Percentiles rank a stretch among this genome's conserved stretches.
These are phyloP conservation scores for Drosophila suzukii DNA, from an alignment of 1,140 invertebrate species.

Conservation along the genomic window DNA sequence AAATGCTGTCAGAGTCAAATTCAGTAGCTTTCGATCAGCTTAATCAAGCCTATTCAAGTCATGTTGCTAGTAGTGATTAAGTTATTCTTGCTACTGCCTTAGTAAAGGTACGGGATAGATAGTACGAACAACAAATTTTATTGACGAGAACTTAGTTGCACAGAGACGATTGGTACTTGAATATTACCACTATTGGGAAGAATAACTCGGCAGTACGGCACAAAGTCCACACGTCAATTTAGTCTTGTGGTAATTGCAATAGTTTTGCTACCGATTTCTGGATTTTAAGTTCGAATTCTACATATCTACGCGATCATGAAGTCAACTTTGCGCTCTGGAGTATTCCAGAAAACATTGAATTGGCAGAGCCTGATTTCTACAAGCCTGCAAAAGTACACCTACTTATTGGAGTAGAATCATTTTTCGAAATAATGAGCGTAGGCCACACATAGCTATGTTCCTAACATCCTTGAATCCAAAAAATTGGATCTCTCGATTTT, in stretches of 20 bases:
- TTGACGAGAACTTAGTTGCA: background rate
- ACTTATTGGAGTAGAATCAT: background rate
- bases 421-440: constrained; percentile 2
- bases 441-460: background rate
- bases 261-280: background rate
- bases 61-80: too few relatives aligned
- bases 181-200: background rate
- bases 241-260: too few relatives aligned
- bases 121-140: too few relatives aligned
- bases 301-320: constrained; percentile 2
- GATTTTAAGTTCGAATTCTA: background rate
- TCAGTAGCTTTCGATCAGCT: too few relatives aligned
- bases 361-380: too few relatives aligned
- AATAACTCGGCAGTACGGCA: too few relatives aligned
- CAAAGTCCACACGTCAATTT: background rate
- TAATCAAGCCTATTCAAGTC: too few relatives aligned
- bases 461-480: constrained; percentile 2
- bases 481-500: constrained; percentile 8
- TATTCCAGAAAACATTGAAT: too few relatives aligned
- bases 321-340: background rate
- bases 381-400: background rate
- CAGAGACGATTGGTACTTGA: background rate
- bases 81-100: too few relatives aligned
- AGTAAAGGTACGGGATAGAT: too few relatives aligned
- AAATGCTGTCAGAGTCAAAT: too few relatives aligned